Percentiles rank a stretch among this genome's conserved stretches.
Conservation (phyloP, 2,113 vertebrate species). For the Megaceryle torquata region DNA sequence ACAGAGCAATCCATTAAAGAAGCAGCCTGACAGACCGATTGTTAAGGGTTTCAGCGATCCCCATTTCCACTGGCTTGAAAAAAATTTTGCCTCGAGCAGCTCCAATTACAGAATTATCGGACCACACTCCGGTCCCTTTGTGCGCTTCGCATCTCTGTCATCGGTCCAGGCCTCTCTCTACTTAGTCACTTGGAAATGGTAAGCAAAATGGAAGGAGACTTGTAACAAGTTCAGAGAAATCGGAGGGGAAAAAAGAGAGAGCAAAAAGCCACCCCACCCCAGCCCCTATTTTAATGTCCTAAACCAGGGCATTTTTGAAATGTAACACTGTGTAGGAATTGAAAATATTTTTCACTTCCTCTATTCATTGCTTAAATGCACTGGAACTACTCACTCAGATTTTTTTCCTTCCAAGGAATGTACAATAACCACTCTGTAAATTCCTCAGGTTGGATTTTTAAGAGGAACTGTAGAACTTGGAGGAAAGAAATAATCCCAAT, state of each 20-base stretch:
- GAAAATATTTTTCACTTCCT: constrained; percentile 66
- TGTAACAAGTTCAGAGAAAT: constrained; percentile 68
- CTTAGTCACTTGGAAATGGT: constrained; percentile 68
- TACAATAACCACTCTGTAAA: constrained; percentile 58
- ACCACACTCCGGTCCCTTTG: constrained; percentile 58
- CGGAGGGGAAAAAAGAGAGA: background rate
- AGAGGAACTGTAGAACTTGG: constrained; percentile 30
- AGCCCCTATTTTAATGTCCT: background rate
- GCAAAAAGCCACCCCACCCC: background rate
- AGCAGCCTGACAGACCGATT: constrained; percentile 35
- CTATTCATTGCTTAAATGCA: constrained; percentile 61
- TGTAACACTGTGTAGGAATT: constrained; percentile 60
- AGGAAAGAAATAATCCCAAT: constrained; percentile 35
- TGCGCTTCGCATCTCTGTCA: constrained; percentile 54
- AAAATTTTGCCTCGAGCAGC: constrained; percentile 28
- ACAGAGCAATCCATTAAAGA: constrained; percentile 59
- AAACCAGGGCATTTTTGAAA: constrained; percentile 62
- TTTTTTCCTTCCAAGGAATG: constrained; percentile 6
- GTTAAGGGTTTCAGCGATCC: constrained; percentile 54
- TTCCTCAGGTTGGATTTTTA: constrained; percentile 59
- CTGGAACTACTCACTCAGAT: constrained; percentile 37
- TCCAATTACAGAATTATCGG: constrained; percentile 65
- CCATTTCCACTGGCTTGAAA: constrained; percentile 51
- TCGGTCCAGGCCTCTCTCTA: constrained; percentile 52
- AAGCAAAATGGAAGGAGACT: constrained; percentile 67